Evolutionary conservation across 1,140 invertebrate genomes (phyloP).

Genomic region (Diploscapter pachys): DNA sequence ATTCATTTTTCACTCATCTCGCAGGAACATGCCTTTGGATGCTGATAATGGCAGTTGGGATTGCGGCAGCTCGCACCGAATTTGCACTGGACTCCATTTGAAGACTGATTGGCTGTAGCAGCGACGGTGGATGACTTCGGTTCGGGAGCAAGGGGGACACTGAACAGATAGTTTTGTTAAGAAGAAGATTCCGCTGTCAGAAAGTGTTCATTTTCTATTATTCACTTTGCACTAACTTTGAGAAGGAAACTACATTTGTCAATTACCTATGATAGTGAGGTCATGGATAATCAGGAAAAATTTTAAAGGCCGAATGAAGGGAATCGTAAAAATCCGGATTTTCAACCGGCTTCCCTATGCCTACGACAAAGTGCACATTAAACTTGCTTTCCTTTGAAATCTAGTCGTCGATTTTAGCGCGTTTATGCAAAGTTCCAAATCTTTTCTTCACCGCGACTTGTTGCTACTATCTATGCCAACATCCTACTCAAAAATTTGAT

Average conservation of each 20-base stretch:
- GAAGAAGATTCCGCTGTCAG: not conserved
- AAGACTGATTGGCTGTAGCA: not conserved
- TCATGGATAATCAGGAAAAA: too few species aligned
- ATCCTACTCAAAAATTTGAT: too few species aligned
- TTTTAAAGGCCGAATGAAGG: too few species aligned
- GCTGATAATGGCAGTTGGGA: constrained; percentile 27
- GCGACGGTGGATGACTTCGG: not conserved
- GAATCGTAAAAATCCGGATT: too few species aligned
- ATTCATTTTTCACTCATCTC: not conserved
- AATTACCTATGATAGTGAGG: too few species aligned
- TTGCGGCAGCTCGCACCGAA: constrained; percentile 18
- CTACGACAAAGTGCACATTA: too few species aligned
- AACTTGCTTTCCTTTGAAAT: not conserved
- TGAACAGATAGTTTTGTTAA: not conserved
- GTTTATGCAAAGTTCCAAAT: too few species aligned
- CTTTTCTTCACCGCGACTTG: too few species aligned
- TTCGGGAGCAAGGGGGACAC: constrained; percentile 5
- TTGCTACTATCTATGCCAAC: too few species aligned
- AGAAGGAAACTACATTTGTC: not conserved
- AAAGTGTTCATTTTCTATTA: not conserved
- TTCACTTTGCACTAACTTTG: not conserved
- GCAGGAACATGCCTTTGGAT: constrained; percentile 24
- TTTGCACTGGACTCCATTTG: constrained; percentile 16
- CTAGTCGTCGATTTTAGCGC: not conserved
- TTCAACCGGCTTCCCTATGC: too few species aligned